These are phyloP conservation scores for Drosophila lacertosa DNA, from an alignment of 1,140 invertebrate species.

Conservation along the genomic window DNA sequence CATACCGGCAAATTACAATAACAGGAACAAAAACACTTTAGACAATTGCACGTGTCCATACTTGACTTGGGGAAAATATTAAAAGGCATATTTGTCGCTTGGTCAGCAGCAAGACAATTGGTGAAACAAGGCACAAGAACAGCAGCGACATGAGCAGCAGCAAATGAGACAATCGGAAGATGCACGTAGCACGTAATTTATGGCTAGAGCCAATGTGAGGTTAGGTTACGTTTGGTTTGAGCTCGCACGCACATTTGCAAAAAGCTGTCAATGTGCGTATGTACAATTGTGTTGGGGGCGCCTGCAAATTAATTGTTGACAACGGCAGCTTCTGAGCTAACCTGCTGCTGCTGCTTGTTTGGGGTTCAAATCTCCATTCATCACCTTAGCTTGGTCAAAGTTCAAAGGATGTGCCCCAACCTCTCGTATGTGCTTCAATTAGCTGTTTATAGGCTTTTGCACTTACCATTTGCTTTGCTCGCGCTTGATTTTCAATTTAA, in stretches of 20 bases:
- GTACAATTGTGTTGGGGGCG: slow-evolving; percentile 6
- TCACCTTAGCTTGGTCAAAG: slow-evolving; percentile 39
- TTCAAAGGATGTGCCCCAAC: slow-evolving; percentile 42
- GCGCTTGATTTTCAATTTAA: background rate
- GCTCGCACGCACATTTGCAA: slow-evolving; percentile 26
- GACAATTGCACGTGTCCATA: slow-evolving; percentile 63
- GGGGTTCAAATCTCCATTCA: slow-evolving; percentile 64
- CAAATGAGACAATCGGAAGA: slow-evolving; percentile 63
- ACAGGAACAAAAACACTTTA: slow-evolving; percentile 36
- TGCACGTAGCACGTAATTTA: slow-evolving; percentile 54
- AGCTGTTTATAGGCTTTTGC: background rate
- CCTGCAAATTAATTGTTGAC: slow-evolving; percentile 75
- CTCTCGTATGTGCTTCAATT: slow-evolving; percentile 26
- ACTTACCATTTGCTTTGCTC: slow-evolving; percentile 9
- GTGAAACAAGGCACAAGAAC: background rate
- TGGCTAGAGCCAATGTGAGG: slow-evolving; percentile 25
- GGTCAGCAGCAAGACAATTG: slow-evolving; percentile 56
- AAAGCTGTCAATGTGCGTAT: slow-evolving; percentile 23
- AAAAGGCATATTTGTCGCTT: slow-evolving; percentile 72
- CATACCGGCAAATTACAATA: slow-evolving; percentile 30
- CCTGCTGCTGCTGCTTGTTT: background rate
- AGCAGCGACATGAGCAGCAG: slow-evolving; percentile 1
- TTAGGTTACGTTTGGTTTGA: slow-evolving; percentile 19
- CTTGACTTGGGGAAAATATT: slow-evolving; percentile 67
- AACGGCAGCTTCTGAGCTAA: slow-evolving; percentile 49